Percentiles rank a stretch among this genome's conserved stretches.
Evolutionary conservation across 2,113 vertebrate species (phyloP).

Genomic region (Orientallactaga bullata): DNA sequence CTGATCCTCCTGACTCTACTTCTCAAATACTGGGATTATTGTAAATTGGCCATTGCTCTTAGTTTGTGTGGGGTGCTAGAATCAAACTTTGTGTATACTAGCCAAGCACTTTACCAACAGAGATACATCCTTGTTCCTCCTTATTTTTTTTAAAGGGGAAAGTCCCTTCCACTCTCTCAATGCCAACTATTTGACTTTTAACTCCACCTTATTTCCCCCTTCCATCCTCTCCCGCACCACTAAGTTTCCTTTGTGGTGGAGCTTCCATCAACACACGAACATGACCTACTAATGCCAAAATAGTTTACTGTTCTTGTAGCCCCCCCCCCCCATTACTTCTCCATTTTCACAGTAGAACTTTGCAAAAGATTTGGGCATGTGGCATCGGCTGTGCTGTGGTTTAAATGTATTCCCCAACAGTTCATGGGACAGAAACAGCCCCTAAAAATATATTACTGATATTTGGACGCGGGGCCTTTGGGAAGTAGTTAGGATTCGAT

Average conservation of each 20-base stretch:
- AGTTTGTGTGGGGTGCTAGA: too few species aligned
- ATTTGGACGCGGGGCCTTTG: background rate
- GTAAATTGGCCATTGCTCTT: too few species aligned
- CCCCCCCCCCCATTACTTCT: background rate
- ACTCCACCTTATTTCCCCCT: too few species aligned
- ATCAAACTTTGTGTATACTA: too few species aligned
- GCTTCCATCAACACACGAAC: background rate
- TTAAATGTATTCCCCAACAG: background rate
- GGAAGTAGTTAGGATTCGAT: background rate
- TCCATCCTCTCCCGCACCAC: too few species aligned
- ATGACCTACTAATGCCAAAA: background rate
- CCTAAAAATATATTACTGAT: background rate
- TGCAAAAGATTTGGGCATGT: background rate
- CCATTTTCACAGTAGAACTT: background rate
- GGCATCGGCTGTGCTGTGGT: background rate
- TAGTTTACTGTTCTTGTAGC: background rate
- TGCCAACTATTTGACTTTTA: too few species aligned
- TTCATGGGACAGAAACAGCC: background rate
- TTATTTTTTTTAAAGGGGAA: background rate
- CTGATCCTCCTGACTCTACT: too few species aligned
- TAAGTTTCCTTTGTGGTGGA: background rate
- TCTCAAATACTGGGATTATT: too few species aligned
- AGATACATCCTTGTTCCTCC: background rate
- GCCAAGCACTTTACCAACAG: too few species aligned
- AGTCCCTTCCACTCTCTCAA: background rate